Conservation (phyloP, 2,888 invertebrate genomes). For the Pyrrhosoma nymphula region DNA sequence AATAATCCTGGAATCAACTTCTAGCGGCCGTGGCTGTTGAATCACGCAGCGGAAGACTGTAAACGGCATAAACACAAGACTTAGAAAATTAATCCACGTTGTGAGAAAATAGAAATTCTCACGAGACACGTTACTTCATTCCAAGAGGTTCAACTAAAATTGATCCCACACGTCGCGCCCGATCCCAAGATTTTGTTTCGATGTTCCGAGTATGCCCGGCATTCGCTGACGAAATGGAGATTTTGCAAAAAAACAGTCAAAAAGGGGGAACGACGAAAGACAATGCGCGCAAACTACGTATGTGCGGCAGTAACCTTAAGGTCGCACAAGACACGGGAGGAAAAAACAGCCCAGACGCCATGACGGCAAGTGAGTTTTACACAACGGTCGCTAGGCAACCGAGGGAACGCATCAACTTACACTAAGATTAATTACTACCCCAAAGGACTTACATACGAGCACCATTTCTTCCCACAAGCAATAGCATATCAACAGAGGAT, state of each 20-base stretch:
- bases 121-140: not conserved
- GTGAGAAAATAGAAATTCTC: not conserved
- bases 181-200: not conserved
- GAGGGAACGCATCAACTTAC: not conserved
- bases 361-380: not conserved
- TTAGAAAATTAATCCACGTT: not conserved
- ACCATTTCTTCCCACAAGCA: too few relatives aligned
- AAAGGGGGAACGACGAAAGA: not conserved
- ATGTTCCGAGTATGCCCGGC: not conserved
- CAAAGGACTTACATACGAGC: too few relatives aligned
- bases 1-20: too few relatives aligned
- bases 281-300: not conserved
- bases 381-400: not conserved
- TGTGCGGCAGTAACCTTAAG: not conserved
- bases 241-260: not conserved
- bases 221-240: slow-evolving; percentile 6
- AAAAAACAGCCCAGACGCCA: not conserved
- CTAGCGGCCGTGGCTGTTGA: too few relatives aligned
- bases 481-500: too few relatives aligned
- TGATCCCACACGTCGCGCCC: not conserved
- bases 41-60: too few relatives aligned
- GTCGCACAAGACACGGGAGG: not conserved
- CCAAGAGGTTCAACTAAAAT: not conserved
- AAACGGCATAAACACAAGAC: not conserved
- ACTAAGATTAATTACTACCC: too few relatives aligned